Conservation (phyloP, 2,797 vertebrate species). For the Cryptoblepharus egeriae region DNA sequence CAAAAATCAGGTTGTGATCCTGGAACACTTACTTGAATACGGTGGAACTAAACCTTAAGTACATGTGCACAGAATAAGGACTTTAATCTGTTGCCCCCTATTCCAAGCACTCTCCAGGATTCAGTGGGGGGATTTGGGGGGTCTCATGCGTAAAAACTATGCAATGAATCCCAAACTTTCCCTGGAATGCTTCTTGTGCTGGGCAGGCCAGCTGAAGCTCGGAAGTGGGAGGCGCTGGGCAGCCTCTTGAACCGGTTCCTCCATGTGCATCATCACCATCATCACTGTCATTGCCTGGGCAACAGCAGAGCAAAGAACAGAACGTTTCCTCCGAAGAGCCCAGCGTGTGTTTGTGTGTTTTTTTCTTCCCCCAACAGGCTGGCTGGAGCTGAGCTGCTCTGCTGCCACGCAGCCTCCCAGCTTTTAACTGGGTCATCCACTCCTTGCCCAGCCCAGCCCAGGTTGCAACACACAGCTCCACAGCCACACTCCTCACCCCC, state of each 20-base stretch:
- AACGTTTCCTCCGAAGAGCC: constrained; percentile 8
- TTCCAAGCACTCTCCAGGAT: neutral
- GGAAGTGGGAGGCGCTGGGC: constrained; percentile 5
- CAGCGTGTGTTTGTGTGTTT: neutral
- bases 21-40: neutral
- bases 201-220: neutral
- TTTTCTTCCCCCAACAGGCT: neutral
- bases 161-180: no score
- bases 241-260: neutral
- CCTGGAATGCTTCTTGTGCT: no score
- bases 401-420: neutral
- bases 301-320: constrained; percentile 30
- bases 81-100: no score
- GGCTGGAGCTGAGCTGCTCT: no score
- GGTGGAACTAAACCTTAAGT: neutral
- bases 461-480: neutral
- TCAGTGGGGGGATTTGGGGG: neutral
- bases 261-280: constrained; percentile 33
- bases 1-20: neutral
- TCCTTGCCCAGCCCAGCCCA: neutral
- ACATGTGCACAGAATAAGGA: neutral
- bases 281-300: constrained; percentile 20
- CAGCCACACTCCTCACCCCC: no score
- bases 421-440: constrained; percentile 2
- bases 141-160: neutral